Evolutionary conservation across 2,888 invertebrate genomes (phyloP).

Genomic region (Eulithis prunata): DNA sequence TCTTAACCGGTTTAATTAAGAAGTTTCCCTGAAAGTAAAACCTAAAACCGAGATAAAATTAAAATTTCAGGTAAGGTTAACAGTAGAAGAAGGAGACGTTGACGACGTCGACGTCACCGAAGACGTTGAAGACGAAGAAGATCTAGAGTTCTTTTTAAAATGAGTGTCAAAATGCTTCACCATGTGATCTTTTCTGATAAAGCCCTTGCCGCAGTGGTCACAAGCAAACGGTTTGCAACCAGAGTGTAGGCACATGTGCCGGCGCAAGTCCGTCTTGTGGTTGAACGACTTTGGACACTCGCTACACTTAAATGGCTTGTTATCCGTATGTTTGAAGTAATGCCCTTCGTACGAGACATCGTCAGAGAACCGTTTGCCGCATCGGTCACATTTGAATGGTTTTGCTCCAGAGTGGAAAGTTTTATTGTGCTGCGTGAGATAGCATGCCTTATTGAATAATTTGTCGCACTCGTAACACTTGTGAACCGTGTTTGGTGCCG

Average conservation of each 20-base stretch:
- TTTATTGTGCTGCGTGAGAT: slow-evolving; percentile 95
- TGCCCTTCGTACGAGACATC: slow-evolving; percentile 90
- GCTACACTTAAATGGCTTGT: slow-evolving; percentile 94
- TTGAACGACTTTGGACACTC: slow-evolving; percentile 95
- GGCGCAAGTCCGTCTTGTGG: slow-evolving; percentile 94
- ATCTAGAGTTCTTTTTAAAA: slow-evolving; percentile 83
- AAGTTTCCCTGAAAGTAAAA: slow-evolving; percentile 31
- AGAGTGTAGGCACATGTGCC: slow-evolving; percentile 95
- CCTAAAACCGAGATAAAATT: slow-evolving; percentile 17
- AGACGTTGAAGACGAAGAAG: slow-evolving; percentile 60
- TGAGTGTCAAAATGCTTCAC: slow-evolving; percentile 94
- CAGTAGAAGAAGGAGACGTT: slow-evolving; percentile 45
- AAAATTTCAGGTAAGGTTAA: slow-evolving; percentile 38
- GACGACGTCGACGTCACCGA: slow-evolving; percentile 55
- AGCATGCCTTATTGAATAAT: slow-evolving; percentile 93
- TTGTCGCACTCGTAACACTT: slow-evolving; percentile 94
- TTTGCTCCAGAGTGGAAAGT: slow-evolving; percentile 94
- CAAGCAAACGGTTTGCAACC: slow-evolving; percentile 93
- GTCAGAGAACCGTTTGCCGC: slow-evolving; percentile 92
- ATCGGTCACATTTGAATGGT: slow-evolving; percentile 92
- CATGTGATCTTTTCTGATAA: slow-evolving; percentile 96
- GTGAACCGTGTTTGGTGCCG: slow-evolving; percentile 69
- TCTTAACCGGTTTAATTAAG: slow-evolving; percentile 30
- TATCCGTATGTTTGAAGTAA: slow-evolving; percentile 89
- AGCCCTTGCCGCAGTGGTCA: slow-evolving; percentile 92